Evolutionary conservation across 1,140 invertebrate genomes (phyloP), one percentile per base, ranked within the genome.

Genomic region (Arion vulgaris): DNA sequence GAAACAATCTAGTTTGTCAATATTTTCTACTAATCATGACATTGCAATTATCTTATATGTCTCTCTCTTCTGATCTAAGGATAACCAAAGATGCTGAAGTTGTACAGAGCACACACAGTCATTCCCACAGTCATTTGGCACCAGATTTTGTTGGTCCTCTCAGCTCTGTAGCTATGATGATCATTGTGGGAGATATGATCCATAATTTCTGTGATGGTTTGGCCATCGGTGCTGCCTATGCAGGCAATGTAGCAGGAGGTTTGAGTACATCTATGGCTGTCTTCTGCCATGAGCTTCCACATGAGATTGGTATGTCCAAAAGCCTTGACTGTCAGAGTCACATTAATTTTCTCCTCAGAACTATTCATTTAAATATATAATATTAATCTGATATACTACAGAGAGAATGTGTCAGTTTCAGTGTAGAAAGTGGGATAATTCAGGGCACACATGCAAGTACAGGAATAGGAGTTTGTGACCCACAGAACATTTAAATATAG

Each of bases 131-230:
- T 19, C 71, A 72, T 32, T n/a, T 39, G 71, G 36, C 41, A 1
- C 17, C 36, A 41, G 41, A 72, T 41, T 45, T 72, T 45, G 41
- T 39, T 23, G 71, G 41, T 13, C 23, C 41, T 23, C 71, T 72
- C 39, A 75, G 45, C 45, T 71, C 84, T 11, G 69, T 85, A 66
- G 92, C 91, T 11, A 86, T 92, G 57, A 92, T 94, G 86, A 89
- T 94, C 13, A 87, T 93, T 0, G 73, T 94, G n/a, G 93, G 93
- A 1, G 93, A 94, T 85, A 88, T 89, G 19, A 85, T 94, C 26
- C 93, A 94, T 84, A 94, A 94, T 85, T 93, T 94, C 84, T 92
- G 90, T 19, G 93, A 94, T 84, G 93, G 93, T 36, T 83, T 94
- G 41, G 93, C 93, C 0, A 92, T 94, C 41, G 93, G 93, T 11